Base-by-base conservation (phyloP, 1,140 invertebrate species). In the Holcopasites calliopsidis region DNA sequence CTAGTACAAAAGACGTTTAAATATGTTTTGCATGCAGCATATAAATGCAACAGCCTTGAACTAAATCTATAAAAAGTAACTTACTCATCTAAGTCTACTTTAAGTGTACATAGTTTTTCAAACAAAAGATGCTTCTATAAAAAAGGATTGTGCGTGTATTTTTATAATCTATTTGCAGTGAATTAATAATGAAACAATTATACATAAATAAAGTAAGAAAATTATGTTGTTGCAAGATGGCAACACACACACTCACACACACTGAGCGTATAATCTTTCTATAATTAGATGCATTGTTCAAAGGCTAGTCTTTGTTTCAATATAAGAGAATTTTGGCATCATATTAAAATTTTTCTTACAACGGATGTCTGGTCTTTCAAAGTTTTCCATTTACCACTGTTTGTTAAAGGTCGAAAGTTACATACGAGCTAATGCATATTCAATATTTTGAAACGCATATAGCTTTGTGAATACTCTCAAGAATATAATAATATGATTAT, bases 61-160 rank as follows among this genome's bases (percentile, higher is more conserved):
- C 71, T 42, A 55, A 33, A 66, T 74, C 40, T 66, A 66, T 74
- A 65, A 74, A 66, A 74, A 64, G 61, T 74, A 74, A 13, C 52
- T 35, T 66, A 65, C 31, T 74, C 35, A 33, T 23, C n/a, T n/a
- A n/a, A n/a, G 10, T 44, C 38, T 73, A 35, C 55, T 54, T 55
- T 44, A 73, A 73, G 28, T 55, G 8, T 33, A 26, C 23, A 66
- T 38, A 55, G 4, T 44, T 35, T 44, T 47, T n/a, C 0, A 18
- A 13, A 65, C 35, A 42, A 38, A 40, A 7, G 38, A 10, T 61
- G 11, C 2, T 35, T 60, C n/a, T 26, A 49, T 70, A 16, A 11
- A 42, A 31, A 26, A 3, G 33, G 1, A 42, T n/a, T n/a, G n/a
- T 1, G 38, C n/a, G 10, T 13, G 21, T 7, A 28, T 5, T 6